phyloP scores from a whole-genome alignment of 2,113 vertebrate genomes.

The Macquaria australasica region DNA sequence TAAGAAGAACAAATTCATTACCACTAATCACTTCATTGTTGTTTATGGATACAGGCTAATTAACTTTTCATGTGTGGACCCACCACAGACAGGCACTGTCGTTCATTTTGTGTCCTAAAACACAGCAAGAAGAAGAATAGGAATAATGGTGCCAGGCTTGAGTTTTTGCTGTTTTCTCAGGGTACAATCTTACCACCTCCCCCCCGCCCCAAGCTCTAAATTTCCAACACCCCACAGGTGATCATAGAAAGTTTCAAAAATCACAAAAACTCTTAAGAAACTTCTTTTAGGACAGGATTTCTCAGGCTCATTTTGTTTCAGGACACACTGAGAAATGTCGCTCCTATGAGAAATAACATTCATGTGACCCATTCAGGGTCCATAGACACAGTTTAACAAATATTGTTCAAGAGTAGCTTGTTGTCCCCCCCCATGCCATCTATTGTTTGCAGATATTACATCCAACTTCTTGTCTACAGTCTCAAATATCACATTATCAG shows the following conservation, averaged over 20 bases:
- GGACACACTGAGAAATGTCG: slow-evolving; percentile 24
- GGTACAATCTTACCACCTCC: background rate
- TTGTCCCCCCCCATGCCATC: background rate
- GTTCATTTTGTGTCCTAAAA: slow-evolving; percentile 5
- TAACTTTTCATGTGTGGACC: slow-evolving; percentile 8
- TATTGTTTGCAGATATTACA: slow-evolving; percentile 7
- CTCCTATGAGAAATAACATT: slow-evolving; percentile 40
- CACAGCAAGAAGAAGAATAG: slow-evolving; percentile 3
- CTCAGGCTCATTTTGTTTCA: slow-evolving; percentile 9
- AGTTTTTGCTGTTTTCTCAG: background rate
- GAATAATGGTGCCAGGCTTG: background rate
- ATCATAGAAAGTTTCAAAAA: slow-evolving; percentile 37
- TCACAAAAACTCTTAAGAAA: slow-evolving; percentile 22
- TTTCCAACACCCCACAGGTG: background rate
- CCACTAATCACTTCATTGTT: background rate
- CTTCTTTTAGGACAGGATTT: slow-evolving; percentile 11
- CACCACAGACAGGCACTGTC: background rate
- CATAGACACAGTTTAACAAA: slow-evolving; percentile 28
- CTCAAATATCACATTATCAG: slow-evolving; percentile 19
- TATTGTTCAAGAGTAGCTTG: slow-evolving; percentile 1
- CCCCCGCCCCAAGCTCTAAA: background rate
- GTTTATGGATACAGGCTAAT: background rate
- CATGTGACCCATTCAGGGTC: slow-evolving; percentile 27
- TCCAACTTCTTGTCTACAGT: slow-evolving; percentile 2
- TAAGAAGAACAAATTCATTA: background rate